These are phyloP conservation scores for Creontiades dilutus DNA, from an alignment of 2,888 invertebrate genomes.

Conservation along the genomic window DNA sequence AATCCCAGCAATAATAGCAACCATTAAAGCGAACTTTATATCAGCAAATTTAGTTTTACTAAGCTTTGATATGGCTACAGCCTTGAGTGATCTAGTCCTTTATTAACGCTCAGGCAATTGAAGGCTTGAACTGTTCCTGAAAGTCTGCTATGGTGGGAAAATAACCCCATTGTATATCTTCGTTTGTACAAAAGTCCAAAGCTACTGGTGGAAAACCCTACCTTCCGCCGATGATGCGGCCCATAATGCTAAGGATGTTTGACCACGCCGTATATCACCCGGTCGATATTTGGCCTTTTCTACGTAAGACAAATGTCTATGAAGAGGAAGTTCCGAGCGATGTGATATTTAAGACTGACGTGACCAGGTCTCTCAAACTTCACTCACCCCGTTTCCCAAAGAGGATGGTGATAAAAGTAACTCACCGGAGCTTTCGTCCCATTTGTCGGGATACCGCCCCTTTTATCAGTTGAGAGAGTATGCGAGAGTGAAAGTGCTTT, in stretches of 20 bases:
- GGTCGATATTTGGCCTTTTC: neutral
- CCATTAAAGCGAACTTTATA: too few species aligned
- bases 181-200: too few species aligned
- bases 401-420: constrained; percentile 31
- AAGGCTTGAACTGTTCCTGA: too few species aligned
- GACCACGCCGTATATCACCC: neutral
- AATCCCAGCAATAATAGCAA: too few species aligned
- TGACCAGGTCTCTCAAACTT: constrained; percentile 3
- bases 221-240: neutral
- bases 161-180: too few species aligned
- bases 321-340: neutral
- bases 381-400: constrained; percentile 11
- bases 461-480: constrained; percentile 5
- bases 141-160: too few species aligned
- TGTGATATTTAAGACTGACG: constrained; percentile 17
- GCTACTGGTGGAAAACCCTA: neutral
- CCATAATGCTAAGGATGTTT: neutral
- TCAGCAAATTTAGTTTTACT: too few species aligned
- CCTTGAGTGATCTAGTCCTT: too few species aligned
- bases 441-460: constrained; percentile 25
- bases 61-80: too few species aligned
- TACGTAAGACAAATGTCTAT: neutral
- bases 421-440: constrained; percentile 15
- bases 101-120: too few species aligned
- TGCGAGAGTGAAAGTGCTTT: constrained; percentile 11